These are phyloP conservation scores for Sarcophaga rosellei DNA, from an alignment of 2,888 invertebrate species.

Conservation along the genomic window DNA sequence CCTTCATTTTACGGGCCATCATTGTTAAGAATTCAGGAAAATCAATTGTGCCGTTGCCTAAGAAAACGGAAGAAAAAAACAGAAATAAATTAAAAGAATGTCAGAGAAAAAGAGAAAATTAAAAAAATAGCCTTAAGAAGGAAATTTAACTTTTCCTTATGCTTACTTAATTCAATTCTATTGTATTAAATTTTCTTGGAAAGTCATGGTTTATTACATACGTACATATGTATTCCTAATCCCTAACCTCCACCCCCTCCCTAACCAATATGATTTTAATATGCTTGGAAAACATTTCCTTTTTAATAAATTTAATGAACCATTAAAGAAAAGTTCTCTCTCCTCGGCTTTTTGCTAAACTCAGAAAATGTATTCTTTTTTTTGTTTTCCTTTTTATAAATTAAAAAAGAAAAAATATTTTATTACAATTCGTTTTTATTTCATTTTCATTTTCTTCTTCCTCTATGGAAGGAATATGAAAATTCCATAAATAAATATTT, in stretches of 20 bases:
- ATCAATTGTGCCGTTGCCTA: slow-evolving; percentile 99
- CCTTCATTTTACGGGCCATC: slow-evolving; percentile 99
- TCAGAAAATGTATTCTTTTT: background rate
- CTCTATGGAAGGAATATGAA: background rate
- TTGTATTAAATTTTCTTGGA: no score
- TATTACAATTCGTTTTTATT: slow-evolving; percentile 7
- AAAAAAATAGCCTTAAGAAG: background rate
- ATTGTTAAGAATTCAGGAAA: slow-evolving; percentile 99
- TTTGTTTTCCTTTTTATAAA: background rate
- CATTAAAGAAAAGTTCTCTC: slow-evolving; percentile 6
- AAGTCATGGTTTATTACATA: background rate
- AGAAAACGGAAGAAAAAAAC: slow-evolving; percentile 60
- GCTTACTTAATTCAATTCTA: no score
- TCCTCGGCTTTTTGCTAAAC: background rate
- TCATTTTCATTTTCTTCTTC: background rate
- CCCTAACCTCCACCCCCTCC: no score
- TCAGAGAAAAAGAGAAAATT: slow-evolving; percentile 34
- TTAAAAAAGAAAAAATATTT: background rate
- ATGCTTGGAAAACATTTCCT: background rate
- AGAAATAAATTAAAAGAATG: slow-evolving; percentile 24
- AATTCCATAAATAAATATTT: slow-evolving; percentile 26
- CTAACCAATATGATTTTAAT: no score
- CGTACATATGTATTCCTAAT: background rate
- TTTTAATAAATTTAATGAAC: slow-evolving; percentile 35
- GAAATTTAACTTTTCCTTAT: no score